phyloP scores from a whole-genome alignment of 2,888 invertebrate genomes.

The Chironomus riparius region DNA sequence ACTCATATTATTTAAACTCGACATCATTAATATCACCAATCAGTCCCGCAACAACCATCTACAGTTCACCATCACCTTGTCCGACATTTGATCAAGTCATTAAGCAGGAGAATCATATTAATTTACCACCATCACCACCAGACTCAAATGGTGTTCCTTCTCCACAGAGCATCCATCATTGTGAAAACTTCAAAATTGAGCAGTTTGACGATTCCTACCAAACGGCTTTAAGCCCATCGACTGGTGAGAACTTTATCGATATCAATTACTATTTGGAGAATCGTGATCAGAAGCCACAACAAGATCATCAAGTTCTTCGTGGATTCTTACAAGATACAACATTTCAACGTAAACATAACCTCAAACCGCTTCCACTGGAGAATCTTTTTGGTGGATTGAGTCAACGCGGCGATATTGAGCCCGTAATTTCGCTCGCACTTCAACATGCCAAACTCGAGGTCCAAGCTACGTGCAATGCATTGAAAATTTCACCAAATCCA shows the following conservation, averaged over 20 bases:
- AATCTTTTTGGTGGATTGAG: constrained; percentile 48
- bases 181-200: constrained; percentile 26
- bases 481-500: constrained; percentile 90
- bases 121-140: constrained; percentile 51
- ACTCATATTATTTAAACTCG: constrained; percentile 27
- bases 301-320: constrained; percentile 66
- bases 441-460: constrained; percentile 81
- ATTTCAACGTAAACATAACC: constrained; percentile 74
- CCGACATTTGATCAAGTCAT: constrained; percentile 41
- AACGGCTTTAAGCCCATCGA: constrained; percentile 15
- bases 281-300: constrained; percentile 36
- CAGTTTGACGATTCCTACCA: constrained; percentile 20
- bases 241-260: constrained; percentile 21
- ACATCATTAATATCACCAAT: constrained; percentile 15
- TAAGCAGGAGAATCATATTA: constrained; percentile 44
- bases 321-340: constrained; percentile 76
- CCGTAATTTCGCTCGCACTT: constrained; percentile 73
- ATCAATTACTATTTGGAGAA: constrained; percentile 15
- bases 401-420: constrained; percentile 68
- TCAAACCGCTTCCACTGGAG: constrained; percentile 65
- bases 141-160: constrained; percentile 50
- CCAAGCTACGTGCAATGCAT: constrained; percentile 70
- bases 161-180: constrained; percentile 40
- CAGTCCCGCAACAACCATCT: constrained; percentile 5
- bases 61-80: constrained; percentile 35